phyloP scores from a whole-genome alignment of 2,888 invertebrate species.

The Platycheirus rosarum region DNA sequence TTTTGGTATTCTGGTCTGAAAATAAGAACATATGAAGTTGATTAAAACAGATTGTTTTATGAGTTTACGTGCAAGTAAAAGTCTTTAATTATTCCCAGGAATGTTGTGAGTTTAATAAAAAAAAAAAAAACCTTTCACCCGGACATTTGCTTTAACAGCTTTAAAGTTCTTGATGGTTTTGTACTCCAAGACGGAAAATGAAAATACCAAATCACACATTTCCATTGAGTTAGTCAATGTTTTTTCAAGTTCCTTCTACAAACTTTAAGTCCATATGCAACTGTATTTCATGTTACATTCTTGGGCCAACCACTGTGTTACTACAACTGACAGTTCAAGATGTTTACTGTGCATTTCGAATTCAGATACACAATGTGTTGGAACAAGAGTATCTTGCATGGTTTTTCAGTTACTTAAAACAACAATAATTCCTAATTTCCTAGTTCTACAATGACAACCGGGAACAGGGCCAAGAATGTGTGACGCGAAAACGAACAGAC shows the following conservation, averaged over 20 bases:
- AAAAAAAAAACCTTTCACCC: no score
- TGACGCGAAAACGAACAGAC: conserved; percentile 41
- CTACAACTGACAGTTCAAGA: conserved; percentile 55
- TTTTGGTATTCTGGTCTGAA: conserved; percentile 40
- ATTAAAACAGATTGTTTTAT: conserved; percentile 1
- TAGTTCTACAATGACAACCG: conserved; percentile 32
- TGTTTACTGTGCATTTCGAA: conserved; percentile 67
- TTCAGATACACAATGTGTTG: conserved; percentile 42
- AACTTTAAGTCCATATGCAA: conserved; percentile 73
- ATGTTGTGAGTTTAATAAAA: not conserved
- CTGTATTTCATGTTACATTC: conserved; percentile 7
- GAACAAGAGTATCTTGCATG: conserved; percentile 7
- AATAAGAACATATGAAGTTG: not conserved
- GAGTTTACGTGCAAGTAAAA: not conserved
- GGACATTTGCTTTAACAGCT: no score
- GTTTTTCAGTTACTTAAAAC: conserved; percentile 57
- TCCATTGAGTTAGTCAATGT: no score
- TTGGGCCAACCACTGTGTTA: not conserved
- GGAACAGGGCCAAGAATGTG: conserved; percentile 39
- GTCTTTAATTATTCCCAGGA: not conserved
- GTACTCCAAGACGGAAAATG: no score
- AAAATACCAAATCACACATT: no score
- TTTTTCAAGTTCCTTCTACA: no score
- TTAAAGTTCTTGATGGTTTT: no score
- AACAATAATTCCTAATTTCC: conserved; percentile 66